A percentile compares a stretch with the other conserved stretches of the same genome.
These are phyloP conservation scores for Leucoraja erinaceus DNA, from an alignment of 2,113 vertebrate genomes.

Conservation along the genomic window DNA sequence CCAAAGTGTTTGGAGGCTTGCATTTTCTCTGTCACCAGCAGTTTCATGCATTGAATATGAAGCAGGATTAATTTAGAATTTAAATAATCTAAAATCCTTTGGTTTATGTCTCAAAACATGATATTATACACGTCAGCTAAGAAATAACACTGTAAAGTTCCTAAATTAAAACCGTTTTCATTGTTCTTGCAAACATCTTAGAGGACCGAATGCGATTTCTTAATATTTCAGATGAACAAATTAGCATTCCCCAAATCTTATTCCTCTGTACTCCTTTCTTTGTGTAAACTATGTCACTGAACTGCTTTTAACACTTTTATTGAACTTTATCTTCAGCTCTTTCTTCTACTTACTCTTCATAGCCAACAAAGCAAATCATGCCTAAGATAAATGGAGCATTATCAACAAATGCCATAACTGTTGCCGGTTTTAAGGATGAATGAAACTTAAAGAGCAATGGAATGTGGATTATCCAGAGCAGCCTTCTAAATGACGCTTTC, in stretches of 20 bases:
- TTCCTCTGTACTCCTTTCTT: neutral
- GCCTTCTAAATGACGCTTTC: neutral
- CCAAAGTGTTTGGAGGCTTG: neutral
- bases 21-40: neutral
- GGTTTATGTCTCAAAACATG: neutral
- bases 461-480: neutral
- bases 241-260: no score
- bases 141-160: neutral
- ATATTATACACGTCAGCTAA: neutral
- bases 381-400: neutral
- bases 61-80: neutral
- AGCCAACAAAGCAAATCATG: neutral
- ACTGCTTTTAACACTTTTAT: neutral
- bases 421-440: neutral
- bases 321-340: neutral
- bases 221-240: neutral
- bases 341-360: neutral
- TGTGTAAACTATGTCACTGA: neutral
- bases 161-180: neutral
- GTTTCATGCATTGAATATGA: neutral
- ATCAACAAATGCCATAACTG: neutral
- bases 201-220: neutral
- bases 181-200: neutral
- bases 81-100: neutral
- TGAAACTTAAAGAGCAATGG: neutral